Evolutionary conservation across 2,797 vertebrate species (phyloP).

Genomic region (Lerista edwardsae): DNA sequence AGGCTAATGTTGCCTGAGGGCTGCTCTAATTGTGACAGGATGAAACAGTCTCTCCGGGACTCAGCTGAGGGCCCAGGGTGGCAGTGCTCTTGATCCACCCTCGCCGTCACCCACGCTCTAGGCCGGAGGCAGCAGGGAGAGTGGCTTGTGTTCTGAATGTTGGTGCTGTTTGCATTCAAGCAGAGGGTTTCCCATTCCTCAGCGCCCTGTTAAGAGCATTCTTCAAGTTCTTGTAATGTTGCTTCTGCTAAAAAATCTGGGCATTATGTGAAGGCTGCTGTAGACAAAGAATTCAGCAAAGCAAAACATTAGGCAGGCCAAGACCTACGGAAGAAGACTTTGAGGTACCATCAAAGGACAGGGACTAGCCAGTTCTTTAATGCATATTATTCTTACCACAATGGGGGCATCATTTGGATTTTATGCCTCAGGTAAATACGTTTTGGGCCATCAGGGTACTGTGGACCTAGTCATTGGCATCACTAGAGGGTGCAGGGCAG

Average conservation of each 20-base stretch:
- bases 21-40: not conserved
- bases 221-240: not conserved
- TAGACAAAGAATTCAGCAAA: not conserved
- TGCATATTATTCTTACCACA: not conserved
- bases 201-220: rapidly evolving
- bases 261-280: not conserved
- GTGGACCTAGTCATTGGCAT: not conserved
- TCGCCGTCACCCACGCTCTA: not conserved
- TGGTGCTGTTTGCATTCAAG: not conserved
- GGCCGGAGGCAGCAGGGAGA: not conserved
- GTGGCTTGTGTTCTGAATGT: not conserved
- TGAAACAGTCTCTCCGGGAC: not conserved
- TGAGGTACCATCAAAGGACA: not conserved
- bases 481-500: too few species aligned
- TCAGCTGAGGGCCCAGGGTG: not conserved
- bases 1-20: not conserved
- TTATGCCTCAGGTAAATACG: not conserved
- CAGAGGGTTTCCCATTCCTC: not conserved
- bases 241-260: not conserved
- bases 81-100: not conserved
- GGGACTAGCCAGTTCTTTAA: not conserved
- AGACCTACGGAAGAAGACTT: not conserved
- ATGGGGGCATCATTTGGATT: not conserved
- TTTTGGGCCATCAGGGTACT: not conserved
- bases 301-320: not conserved